Conservation (phyloP, 2,888 invertebrate genomes). For the Nomada goodeniana region DNA sequence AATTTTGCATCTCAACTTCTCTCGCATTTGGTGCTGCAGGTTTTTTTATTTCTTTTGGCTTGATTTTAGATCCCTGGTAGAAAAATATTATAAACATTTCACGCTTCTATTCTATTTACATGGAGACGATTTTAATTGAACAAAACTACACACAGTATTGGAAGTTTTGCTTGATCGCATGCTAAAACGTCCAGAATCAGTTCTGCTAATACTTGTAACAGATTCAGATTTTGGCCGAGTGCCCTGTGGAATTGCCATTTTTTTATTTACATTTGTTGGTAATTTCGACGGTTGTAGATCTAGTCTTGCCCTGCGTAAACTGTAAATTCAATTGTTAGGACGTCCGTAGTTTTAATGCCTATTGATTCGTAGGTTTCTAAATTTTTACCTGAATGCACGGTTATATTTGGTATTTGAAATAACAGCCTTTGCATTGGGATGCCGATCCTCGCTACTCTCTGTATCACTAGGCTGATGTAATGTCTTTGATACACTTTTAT, state of each 20-base stretch:
- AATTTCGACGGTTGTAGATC: constrained; percentile 86
- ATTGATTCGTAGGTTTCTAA: constrained; percentile 1
- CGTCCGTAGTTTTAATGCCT: background rate
- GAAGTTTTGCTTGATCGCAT: constrained; percentile 70
- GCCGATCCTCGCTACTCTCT: constrained; percentile 78
- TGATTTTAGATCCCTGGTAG: constrained; percentile 69
- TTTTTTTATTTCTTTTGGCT: constrained; percentile 75
- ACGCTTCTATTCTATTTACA: background rate
- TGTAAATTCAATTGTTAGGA: constrained; percentile 64
- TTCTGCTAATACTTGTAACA: constrained; percentile 72
- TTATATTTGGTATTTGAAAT: constrained; percentile 74
- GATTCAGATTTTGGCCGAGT: constrained; percentile 71
- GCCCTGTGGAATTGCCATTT: constrained; percentile 61
- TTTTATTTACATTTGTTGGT: constrained; percentile 84
- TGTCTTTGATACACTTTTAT: constrained; percentile 70
- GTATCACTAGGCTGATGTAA: constrained; percentile 75
- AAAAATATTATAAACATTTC: background rate
- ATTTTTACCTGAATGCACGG: constrained; percentile 70
- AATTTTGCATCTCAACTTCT: constrained; percentile 96
- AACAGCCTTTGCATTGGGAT: constrained; percentile 65
- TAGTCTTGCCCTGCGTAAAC: constrained; percentile 88
- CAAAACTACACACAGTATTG: constrained; percentile 60
- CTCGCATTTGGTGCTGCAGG: constrained; percentile 87
- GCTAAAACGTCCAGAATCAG: constrained; percentile 78
- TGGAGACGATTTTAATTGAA: background rate